Percentiles rank a stretch among this genome's conserved stretches.
Evolutionary conservation across 2,888 invertebrate species (phyloP).

Genomic region (Limenitis camilla): DNA sequence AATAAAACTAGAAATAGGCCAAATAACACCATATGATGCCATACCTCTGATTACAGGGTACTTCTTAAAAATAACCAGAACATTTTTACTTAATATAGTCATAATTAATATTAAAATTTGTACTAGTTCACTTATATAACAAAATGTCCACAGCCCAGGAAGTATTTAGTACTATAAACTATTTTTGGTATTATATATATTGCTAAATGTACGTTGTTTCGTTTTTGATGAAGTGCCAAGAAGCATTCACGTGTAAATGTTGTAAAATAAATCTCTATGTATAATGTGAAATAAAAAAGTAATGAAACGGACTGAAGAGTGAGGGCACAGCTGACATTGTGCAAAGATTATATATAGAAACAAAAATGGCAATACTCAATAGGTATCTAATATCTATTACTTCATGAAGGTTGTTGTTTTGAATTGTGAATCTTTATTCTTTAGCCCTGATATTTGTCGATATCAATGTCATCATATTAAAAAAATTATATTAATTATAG

Average conservation of each 20-base stretch:
- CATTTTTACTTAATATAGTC: conserved; percentile 47
- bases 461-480: too few species aligned
- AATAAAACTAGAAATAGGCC: conserved; percentile 82
- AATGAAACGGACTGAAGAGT: too few species aligned
- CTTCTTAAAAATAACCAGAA: conserved; percentile 40
- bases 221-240: conserved; percentile 36
- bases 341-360: too few species aligned
- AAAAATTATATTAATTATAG: too few species aligned
- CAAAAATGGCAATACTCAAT: too few species aligned
- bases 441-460: too few species aligned
- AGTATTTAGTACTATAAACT: conserved; percentile 6
- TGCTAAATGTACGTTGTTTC: background rate
- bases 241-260: conserved; percentile 8
- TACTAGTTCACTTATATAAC: conserved; percentile 15
- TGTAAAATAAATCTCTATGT: conserved; percentile 6
- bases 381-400: too few species aligned
- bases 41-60: conserved; percentile 75
- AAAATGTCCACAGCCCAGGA: conserved; percentile 1
- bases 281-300: too few species aligned
- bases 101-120: conserved; percentile 29
- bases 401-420: too few species aligned
- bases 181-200: conserved; percentile 8
- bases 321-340: too few species aligned
- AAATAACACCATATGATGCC: conserved; percentile 81
- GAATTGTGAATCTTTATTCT: too few species aligned